phyloP scores from a whole-genome alignment of 2,797 vertebrate species.

The Scolopax rusticola region DNA sequence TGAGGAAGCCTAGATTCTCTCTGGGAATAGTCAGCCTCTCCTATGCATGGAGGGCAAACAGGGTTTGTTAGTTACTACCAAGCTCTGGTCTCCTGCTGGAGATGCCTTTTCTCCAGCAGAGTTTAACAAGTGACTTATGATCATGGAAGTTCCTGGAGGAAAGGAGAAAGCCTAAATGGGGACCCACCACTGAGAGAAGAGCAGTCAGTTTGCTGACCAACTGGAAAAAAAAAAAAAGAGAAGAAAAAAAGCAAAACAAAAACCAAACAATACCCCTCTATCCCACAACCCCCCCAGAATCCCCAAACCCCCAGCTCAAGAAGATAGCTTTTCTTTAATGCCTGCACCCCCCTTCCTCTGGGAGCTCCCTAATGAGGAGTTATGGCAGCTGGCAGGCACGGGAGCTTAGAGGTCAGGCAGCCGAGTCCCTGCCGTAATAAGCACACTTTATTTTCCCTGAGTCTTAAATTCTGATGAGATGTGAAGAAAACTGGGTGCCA shows the following conservation, averaged over 20 bases:
- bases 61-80: background rate
- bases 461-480: background rate
- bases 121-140: background rate
- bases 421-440: background rate
- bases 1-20: rapidly evolving
- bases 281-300: background rate
- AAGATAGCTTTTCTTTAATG: background rate
- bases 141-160: background rate
- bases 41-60: background rate
- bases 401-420: background rate
- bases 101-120: background rate
- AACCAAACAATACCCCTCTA: background rate
- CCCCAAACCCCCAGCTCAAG: rapidly evolving
- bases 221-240: background rate
- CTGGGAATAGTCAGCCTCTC: background rate
- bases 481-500: background rate
- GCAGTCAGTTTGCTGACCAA: background rate
- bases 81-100: background rate
- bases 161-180: background rate
- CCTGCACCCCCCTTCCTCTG: rapidly evolving
- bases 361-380: background rate
- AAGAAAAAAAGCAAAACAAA: too few species aligned
- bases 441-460: rapidly evolving
- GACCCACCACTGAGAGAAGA: background rate
- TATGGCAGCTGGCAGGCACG: background rate